Base-by-base conservation (phyloP, 2,797 vertebrate genomes). In the Falco columbarius region DNA sequence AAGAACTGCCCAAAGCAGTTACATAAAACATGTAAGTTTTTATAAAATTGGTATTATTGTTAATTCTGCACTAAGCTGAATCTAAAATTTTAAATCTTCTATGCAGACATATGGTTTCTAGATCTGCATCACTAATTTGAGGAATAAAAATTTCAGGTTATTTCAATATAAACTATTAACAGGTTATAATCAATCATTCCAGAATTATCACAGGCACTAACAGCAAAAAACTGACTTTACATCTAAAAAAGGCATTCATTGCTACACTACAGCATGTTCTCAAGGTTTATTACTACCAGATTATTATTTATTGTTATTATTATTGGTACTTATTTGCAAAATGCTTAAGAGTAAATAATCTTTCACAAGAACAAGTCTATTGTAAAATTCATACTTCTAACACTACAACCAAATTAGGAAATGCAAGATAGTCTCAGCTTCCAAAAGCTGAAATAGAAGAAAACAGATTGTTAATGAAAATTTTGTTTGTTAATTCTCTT, bases 51-150 rank as follows among this genome's bases (percentile, higher is more conserved):
- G 7, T 27, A 15, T 80, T 71, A 49, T n/a, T 54, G 70, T 63
- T 44, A 42, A 40, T 32, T 62, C 82, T 83, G 59, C 17, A 36
- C 14, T 5, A 42, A 91, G 44, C 16, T 46, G 58, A 62, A 62
- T 47, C 44, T 63, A 40, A 79, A 83, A 80, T 44, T 76, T 44
- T 18, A 1, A 3, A 27, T n/a, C 16, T 56, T 44, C 30, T 46
- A 2, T 3, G 14, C 30, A 51, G 63, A 73, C 7, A 15, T 4
- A 46, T 0, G 2, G 17, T 24, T 62, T 42, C 56, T 58, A 11
- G 1, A 52, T 30, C 11, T 85, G 49, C 34, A 59, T 14, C 14
- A 7, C 19, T 42, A 30, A 51, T 23, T 3, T 88, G 62, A 86
- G 49, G 24, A 59, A 55, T 27, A 47, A 80, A 58, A 89, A 67